These are phyloP conservation scores for Cyphomyrmex costatus DNA, from an alignment of 1,140 invertebrate species.

Conservation along the genomic window DNA sequence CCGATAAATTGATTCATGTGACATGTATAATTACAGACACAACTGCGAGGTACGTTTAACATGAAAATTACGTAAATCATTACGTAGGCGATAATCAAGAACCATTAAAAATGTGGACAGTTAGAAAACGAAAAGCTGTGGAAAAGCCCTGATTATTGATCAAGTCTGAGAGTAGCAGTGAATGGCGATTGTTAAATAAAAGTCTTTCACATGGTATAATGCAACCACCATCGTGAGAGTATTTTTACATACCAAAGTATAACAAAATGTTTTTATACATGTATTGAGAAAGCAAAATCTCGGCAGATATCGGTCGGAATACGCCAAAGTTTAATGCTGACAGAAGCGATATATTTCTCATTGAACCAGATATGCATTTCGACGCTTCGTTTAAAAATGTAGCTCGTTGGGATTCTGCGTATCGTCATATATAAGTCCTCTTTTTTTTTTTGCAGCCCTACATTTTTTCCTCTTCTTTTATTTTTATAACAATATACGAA, in stretches of 20 bases:
- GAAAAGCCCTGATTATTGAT: background rate
- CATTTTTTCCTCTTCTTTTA: background rate
- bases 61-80: background rate
- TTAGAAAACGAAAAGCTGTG: background rate
- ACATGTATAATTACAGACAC: background rate
- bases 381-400: constrained; percentile 37
- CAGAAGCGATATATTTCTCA: constrained; percentile 42
- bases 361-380: constrained; percentile 35
- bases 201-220: background rate
- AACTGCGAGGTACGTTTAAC: background rate
- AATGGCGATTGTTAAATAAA: constrained; percentile 7
- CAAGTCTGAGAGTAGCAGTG: background rate
- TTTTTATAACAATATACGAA: constrained; percentile 47
- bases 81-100: background rate
- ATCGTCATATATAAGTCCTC: constrained; percentile 17
- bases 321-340: constrained; percentile 37
- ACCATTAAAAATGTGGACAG: background rate
- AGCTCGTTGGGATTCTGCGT: constrained; percentile 11
- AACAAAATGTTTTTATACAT: too few relatives aligned
- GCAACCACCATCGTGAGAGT: background rate
- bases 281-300: constrained; percentile 10
- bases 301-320: background rate
- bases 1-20: background rate
- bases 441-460: constrained; percentile 15
- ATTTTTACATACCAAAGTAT: constrained; percentile 2